Evolutionary conservation across 2,888 invertebrate genomes (phyloP), one percentile per base, ranked within the genome.

Genomic region (Pocota personata): DNA sequence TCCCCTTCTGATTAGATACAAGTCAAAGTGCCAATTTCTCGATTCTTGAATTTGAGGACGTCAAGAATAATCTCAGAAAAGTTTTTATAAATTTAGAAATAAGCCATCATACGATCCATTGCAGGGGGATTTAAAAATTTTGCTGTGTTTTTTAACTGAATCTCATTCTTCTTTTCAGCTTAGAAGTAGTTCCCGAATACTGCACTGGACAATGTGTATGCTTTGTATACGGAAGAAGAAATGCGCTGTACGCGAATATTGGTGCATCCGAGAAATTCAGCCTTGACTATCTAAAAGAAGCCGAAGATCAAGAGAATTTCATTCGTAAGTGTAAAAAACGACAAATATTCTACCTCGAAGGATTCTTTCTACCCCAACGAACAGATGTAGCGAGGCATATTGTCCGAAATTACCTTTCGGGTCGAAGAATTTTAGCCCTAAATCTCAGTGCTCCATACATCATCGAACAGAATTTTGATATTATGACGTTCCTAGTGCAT

Each of bases 371-470:
- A 52, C 93, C 94, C 0, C 92, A 94, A 24, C 92, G 94, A 24
- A 89, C 90, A 35, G 91, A 92, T 24, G 92, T 93, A 3, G 93
- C 93, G 5, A 89, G 92, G 43, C 91, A 92, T 87, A 90, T 94
- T 32, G 88, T 93, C 50, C 89, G 92, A 12, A 89, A 93, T 30
- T 91, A 92, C 77, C 92, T 93, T 55, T 89, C 90, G 6, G 88
- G 90, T 8, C 88, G 91, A 87, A 82, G 93, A 89, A 88, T 92
- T 6, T 90, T 94, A 75, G 93, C 93, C 0, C 92, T 94, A 75
- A 95, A 94, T 90, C 91, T 95, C 57, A 93, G 93, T 88, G 94
- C 94, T 0, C 90, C 91, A 0, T 95, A 94, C 88, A 92, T 95
- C n/a, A 92, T 93, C 55, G 88, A 92, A 37, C 88, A 91, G 5